Evolutionary conservation across 2,888 invertebrate species (phyloP), one percentile per base, ranked within the genome.

Genomic region (Matsumyia berberina): DNA sequence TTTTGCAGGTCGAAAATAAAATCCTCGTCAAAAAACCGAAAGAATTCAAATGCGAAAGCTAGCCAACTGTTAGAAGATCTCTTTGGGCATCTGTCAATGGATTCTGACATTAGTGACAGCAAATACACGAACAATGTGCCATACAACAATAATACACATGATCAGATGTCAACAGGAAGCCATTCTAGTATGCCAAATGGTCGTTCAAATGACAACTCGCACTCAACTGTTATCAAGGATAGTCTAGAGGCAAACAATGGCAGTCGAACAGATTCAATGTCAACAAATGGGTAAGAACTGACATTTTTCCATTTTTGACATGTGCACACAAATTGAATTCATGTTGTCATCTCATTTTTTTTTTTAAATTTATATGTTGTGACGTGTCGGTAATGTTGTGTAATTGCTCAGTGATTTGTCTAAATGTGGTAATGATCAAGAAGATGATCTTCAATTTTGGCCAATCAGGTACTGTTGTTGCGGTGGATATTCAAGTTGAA

Each of bases 81-180:
- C 35, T 92, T 92, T 77, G 92, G 92, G 0, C 90, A 90, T 9
- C 87, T 92, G 33, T 91, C 92, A 17, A 89, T 91, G 89, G 90
- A 89, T 62, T 90, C 91, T 17, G 91, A 91, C 79, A 46, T 76
- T 11, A 90, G 89, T 62, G 90, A 89, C 69, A 88, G 88, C 69
- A 91, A 91, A 86, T 91, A 91, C 87, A 89, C 91, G 31, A 91
- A 88, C 67, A 91, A 90, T 33, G 90, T 90, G 80, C 90, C 88
- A 86, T 86, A 88, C 55, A 86, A 88, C 15, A 89, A 87, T 6
- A 83, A 73, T 19, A 39, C 62, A 12, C 53, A 60, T 0, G 74
- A 74, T 39, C 89, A 90, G 81, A 86, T 86, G 11, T 85, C 88
- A 57, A 81, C 88, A n/a, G 87, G 87, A 49, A 87, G 88, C 31